Evolutionary conservation across 1,140 invertebrate species (phyloP).

Genomic region (Notospermus geniculatus): DNA sequence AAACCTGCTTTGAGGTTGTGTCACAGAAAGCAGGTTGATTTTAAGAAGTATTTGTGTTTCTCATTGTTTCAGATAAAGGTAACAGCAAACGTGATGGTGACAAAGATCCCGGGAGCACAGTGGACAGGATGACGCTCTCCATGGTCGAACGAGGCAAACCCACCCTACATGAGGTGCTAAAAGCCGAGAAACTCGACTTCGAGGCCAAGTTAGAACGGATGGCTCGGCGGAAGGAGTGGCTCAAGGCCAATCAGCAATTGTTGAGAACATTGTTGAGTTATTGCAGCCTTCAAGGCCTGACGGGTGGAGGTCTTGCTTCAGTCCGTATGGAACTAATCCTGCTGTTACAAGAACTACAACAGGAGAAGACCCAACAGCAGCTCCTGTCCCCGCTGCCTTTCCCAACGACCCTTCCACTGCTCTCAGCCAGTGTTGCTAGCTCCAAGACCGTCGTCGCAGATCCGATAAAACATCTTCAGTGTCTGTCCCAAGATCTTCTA

Average conservation of each 20-base stretch:
- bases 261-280: conserved; percentile 91
- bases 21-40: too few species aligned
- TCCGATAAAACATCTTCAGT: conserved; percentile 62
- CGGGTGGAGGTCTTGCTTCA: conserved; percentile 91
- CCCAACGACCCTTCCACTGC: conserved; percentile 87
- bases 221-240: conserved; percentile 81
- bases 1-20: too few species aligned
- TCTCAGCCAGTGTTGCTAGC: conserved; percentile 91
- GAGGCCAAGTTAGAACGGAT: conserved; percentile 89
- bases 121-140: background rate
- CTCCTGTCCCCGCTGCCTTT: conserved; percentile 92
- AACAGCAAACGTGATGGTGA: too few species aligned
- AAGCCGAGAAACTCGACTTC: conserved; percentile 91
- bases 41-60: too few species aligned
- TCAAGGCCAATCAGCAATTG: conserved; percentile 91
- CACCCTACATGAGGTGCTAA: conserved; percentile 86
- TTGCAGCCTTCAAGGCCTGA: conserved; percentile 92
- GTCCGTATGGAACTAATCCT: conserved; percentile 97
- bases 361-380: conserved; percentile 67
- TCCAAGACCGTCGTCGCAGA: conserved; percentile 82
- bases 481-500: conserved; percentile 85
- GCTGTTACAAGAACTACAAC: conserved; percentile 71
- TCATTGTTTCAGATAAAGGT: too few species aligned
- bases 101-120: too few species aligned
- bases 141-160: conserved; percentile 49